Conservation (phyloP, 2,797 vertebrate genomes). For the Delichon dasypus region DNA sequence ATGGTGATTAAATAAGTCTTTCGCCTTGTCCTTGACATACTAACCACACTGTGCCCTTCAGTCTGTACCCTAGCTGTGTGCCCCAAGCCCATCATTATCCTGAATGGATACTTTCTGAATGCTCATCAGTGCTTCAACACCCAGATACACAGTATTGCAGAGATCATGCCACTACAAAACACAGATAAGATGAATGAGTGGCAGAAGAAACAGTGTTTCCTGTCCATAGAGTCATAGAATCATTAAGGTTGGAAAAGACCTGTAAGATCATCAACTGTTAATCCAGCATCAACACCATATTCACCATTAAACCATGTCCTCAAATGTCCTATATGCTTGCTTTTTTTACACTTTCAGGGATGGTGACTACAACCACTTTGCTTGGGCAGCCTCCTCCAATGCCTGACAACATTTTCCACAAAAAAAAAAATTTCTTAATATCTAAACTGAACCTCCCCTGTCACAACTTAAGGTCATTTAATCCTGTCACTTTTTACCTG, state of each 20-base stretch:
- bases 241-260: neutral
- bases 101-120: neutral
- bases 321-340: accelerated
- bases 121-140: neutral
- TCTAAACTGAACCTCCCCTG: neutral
- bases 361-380: neutral
- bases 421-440: neutral
- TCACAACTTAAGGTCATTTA: neutral
- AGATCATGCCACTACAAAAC: neutral
- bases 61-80: neutral
- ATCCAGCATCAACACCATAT: neutral
- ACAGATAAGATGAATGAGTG: neutral
- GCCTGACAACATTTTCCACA: neutral
- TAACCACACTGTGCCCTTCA: neutral
- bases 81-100: neutral
- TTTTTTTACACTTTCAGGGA: neutral
- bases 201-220: neutral
- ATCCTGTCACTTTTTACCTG: neutral
- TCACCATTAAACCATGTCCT: neutral
- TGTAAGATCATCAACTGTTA: neutral
- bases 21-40: neutral
- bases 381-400: neutral
- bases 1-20: neutral
- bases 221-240: neutral
- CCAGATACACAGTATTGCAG: neutral